phyloP scores from a whole-genome alignment of 2,888 invertebrate species.

The Brachypterus glaber region DNA sequence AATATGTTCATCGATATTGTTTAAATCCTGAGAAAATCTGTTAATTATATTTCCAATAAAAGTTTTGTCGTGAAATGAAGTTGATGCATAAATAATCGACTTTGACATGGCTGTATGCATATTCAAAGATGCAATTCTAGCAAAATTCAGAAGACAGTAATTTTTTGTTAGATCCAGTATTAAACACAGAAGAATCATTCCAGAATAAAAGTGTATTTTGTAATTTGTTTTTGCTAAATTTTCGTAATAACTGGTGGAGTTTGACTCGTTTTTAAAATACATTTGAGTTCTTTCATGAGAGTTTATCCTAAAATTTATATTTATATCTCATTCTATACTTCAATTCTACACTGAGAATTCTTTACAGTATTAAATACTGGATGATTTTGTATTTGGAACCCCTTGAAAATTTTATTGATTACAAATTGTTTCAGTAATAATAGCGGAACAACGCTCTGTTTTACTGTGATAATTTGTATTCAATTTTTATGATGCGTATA shows the following conservation, averaged over 20 bases:
- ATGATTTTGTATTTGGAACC: too few species aligned
- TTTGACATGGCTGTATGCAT: conserved; percentile 15
- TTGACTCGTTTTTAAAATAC: conserved; percentile 10
- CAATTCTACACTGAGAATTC: too few species aligned
- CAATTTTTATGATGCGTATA: too few species aligned
- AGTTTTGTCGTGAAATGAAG: conserved; percentile 13
- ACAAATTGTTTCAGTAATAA: too few species aligned
- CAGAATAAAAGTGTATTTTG: conserved; percentile 2
- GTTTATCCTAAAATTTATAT: too few species aligned
- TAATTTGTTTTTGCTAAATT: neutral
- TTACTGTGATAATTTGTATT: too few species aligned
- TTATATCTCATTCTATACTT: too few species aligned
- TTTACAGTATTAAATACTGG: too few species aligned
- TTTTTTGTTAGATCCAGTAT: conserved; percentile 3
- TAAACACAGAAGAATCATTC: conserved; percentile 5
- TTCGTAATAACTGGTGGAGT: conserved; percentile 5
- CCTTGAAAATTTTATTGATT: too few species aligned
- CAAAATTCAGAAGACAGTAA: conserved; percentile 8
- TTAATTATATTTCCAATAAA: conserved; percentile 35
- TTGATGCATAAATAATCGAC: conserved; percentile 12
- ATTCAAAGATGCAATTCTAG: conserved; percentile 11
- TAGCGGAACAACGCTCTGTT: too few species aligned
- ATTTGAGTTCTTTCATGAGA: too few species aligned
- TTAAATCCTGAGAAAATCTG: conserved; percentile 49
- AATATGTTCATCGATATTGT: conserved; percentile 12